Percentiles rank a stretch among this genome's conserved stretches.
Conservation (phyloP, 2,113 vertebrate genomes). For the Brachypteracias leptosomus region DNA sequence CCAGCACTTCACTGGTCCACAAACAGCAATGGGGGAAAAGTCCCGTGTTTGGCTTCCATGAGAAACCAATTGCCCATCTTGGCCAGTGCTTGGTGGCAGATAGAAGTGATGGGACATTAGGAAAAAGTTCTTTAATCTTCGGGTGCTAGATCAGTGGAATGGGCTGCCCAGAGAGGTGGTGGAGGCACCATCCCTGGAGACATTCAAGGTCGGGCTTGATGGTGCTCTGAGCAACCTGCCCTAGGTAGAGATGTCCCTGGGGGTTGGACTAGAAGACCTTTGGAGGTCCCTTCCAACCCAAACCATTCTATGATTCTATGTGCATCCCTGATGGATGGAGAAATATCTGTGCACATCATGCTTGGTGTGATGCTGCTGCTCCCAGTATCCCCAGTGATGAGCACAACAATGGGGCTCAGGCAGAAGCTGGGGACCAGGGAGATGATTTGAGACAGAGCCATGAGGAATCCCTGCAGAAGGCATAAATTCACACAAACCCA, state of each 20-base stretch:
- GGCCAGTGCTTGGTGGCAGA: not conserved
- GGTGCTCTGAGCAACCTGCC: too few species aligned
- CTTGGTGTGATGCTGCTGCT: not conserved
- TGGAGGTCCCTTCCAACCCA: too few species aligned
- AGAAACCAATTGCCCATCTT: not conserved
- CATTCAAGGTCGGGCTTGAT: too few species aligned
- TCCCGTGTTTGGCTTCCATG: not conserved
- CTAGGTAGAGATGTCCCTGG: too few species aligned
- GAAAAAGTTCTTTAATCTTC: too few species aligned
- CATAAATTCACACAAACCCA: not conserved
- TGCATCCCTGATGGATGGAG: fast-evolving
- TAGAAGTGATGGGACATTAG: not conserved
- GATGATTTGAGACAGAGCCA: not conserved
- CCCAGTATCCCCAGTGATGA: not conserved
- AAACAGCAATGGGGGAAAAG: not conserved
- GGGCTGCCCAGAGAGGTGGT: too few species aligned
- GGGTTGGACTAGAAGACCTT: too few species aligned
- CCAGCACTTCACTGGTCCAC: too few species aligned
- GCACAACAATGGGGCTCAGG: not conserved
- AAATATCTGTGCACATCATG: fast-evolving
- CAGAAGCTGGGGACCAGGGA: not conserved
- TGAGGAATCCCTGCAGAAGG: not conserved
- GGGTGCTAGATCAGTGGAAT: too few species aligned
- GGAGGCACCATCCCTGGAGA: too few species aligned
- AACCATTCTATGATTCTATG: too few species aligned